Evolutionary conservation across 2,888 invertebrate genomes (phyloP).

Genomic region (Protodeltote pygarga): DNA sequence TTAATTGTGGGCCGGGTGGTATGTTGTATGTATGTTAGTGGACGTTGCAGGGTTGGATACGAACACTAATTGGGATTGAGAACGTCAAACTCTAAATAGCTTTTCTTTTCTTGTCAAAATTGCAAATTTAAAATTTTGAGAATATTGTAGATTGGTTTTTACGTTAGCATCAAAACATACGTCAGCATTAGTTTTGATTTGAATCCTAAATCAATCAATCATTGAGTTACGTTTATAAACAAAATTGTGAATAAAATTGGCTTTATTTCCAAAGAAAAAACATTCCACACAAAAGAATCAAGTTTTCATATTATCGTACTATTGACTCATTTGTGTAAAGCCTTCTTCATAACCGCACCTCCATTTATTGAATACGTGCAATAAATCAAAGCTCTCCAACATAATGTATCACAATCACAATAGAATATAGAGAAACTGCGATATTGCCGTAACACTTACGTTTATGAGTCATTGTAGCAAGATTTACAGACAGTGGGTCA

Average conservation of each 20-base stretch:
- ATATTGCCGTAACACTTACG: slow-evolving; percentile 27
- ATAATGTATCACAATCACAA: slow-evolving; percentile 29
- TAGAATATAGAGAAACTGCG: slow-evolving; percentile 25
- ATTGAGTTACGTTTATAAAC: too few relatives aligned
- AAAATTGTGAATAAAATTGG: too few relatives aligned
- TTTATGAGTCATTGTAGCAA: slow-evolving; percentile 29
- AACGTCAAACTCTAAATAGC: too few relatives aligned
- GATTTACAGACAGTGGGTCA: slow-evolving; percentile 30
- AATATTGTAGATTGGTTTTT: too few relatives aligned
- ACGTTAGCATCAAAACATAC: too few relatives aligned
- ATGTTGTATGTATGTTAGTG: slow-evolving; percentile 2
- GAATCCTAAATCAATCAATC: too few relatives aligned
- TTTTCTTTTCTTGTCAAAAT: too few relatives aligned
- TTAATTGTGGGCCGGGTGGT: slow-evolving; percentile 10
- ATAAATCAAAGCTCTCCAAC: slow-evolving; percentile 25
- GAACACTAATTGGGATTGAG: not conserved
- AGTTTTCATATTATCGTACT: not conserved
- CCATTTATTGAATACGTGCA: not conserved
- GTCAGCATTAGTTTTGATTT: too few relatives aligned
- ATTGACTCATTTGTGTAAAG: not conserved
- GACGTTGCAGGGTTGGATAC: not conserved
- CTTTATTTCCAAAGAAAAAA: too few relatives aligned
- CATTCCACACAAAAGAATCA: too few relatives aligned
- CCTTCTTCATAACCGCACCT: not conserved
- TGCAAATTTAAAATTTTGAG: too few relatives aligned